These are phyloP conservation scores for Phocoena phocoena DNA, from an alignment of 2,113 vertebrate genomes.

Conservation along the genomic window DNA sequence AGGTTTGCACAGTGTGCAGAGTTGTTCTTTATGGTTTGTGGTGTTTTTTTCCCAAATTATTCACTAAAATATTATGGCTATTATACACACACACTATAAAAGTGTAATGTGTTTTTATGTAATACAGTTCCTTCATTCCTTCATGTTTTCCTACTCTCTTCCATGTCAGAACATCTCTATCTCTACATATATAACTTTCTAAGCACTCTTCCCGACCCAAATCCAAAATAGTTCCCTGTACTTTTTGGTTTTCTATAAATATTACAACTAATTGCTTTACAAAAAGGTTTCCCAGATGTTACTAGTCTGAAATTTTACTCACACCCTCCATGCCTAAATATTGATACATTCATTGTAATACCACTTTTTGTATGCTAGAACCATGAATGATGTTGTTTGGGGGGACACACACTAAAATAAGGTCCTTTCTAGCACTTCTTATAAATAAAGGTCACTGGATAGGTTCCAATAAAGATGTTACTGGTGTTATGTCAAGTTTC, in stretches of 20 bases:
- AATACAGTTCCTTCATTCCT: background rate
- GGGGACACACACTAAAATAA: background rate
- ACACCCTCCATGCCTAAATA: background rate
- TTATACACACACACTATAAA: background rate
- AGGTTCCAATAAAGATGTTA: background rate
- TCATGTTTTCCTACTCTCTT: background rate
- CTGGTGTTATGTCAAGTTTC: background rate
- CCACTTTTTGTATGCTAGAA: background rate
- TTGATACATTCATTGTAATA: background rate
- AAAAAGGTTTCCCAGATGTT: background rate
- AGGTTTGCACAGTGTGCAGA: background rate
- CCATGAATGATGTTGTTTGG: background rate
- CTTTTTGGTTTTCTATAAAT: background rate
- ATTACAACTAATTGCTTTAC: background rate
- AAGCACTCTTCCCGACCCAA: background rate
- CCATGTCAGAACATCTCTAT: background rate
- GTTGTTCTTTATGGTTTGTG: background rate
- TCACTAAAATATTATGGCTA: slow-evolving; percentile 11
- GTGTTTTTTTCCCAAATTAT: background rate
- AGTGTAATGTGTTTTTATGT: background rate
- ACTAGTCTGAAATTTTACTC: background rate
- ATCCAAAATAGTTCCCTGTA: background rate
- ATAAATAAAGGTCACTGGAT: background rate
- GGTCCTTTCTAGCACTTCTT: background rate
- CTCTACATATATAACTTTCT: background rate